Evolutionary conservation across 2,113 vertebrate species (phyloP).

Genomic region (Columba livia): DNA sequence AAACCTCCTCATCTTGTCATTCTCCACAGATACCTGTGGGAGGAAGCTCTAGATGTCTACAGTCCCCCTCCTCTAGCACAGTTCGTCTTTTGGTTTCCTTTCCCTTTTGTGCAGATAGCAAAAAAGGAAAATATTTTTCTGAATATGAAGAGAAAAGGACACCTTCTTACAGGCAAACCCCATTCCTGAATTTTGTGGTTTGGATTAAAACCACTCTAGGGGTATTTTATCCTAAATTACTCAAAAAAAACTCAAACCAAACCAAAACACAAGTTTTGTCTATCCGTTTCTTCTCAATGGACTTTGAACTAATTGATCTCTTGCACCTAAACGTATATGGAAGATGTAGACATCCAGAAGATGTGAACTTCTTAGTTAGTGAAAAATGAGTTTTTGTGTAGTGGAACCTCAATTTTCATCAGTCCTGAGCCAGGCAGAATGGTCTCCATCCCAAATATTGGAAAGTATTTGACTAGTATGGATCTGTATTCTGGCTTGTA

Average conservation of each 20-base stretch:
- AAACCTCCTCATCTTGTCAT: background rate
- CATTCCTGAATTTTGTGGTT: background rate
- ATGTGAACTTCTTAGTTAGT: background rate
- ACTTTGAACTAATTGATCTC: background rate
- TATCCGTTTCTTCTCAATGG: background rate
- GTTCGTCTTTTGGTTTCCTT: background rate
- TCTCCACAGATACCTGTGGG: background rate
- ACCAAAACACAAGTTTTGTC: background rate
- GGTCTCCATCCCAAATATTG: background rate
- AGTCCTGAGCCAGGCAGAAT: background rate
- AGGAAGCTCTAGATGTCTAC: background rate
- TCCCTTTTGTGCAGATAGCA: background rate
- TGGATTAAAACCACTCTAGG: background rate
- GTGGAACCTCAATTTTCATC: background rate
- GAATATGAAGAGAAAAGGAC: background rate
- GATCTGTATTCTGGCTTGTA: background rate
- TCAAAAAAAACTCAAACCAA: too few species aligned
- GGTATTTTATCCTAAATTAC: background rate
- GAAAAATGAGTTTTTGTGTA: background rate
- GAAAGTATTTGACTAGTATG: background rate
- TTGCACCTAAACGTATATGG: background rate
- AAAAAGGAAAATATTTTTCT: background rate
- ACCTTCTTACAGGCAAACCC: background rate
- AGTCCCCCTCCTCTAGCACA: background rate
- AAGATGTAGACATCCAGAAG: background rate